Percentiles rank a stretch among this genome's conserved stretches.
phyloP scores from a whole-genome alignment of 2,113 vertebrate genomes.

The Sterna hirundo region DNA sequence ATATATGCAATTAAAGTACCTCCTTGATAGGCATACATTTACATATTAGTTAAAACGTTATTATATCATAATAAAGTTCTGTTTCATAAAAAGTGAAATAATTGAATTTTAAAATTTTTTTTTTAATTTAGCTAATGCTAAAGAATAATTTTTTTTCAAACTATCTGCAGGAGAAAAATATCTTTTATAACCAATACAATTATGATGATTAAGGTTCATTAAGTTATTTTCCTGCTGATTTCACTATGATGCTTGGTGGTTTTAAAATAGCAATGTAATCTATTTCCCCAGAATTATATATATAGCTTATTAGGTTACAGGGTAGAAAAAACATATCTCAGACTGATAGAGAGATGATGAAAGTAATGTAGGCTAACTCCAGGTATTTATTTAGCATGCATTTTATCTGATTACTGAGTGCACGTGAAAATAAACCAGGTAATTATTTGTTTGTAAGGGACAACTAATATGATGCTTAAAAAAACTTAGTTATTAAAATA shows the following conservation, averaged over 20 bases:
- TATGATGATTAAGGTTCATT: slow-evolving; percentile 48
- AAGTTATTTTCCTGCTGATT: slow-evolving; percentile 47
- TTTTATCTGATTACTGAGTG: slow-evolving; percentile 14
- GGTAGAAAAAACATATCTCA: not conserved
- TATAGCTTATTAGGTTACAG: slow-evolving; percentile 1
- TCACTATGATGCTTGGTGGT: not conserved
- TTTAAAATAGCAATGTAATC: slow-evolving; percentile 42
- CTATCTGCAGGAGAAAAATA: slow-evolving; percentile 27
- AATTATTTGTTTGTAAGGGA: slow-evolving; percentile 29
- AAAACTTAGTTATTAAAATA: not conserved
- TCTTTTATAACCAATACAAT: slow-evolving; percentile 46
- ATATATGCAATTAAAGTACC: slow-evolving; percentile 47
- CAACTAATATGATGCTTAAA: not conserved
- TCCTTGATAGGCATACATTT: slow-evolving; percentile 49
- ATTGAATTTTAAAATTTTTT: not conserved
- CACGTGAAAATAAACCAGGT: not conserved
- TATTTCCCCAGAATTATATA: not conserved
- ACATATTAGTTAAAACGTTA: slow-evolving; percentile 44
- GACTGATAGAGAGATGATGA: not conserved
- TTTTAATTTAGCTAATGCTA: slow-evolving; percentile 14
- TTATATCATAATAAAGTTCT: slow-evolving; percentile 19
- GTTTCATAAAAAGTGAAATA: slow-evolving; percentile 21
- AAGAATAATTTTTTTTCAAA: not conserved
- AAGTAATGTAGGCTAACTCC: not conserved
- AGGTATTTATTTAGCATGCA: slow-evolving; percentile 3